Evolutionary conservation across 1,140 invertebrate species (phyloP).

Genomic region (Triops cancriformis): DNA sequence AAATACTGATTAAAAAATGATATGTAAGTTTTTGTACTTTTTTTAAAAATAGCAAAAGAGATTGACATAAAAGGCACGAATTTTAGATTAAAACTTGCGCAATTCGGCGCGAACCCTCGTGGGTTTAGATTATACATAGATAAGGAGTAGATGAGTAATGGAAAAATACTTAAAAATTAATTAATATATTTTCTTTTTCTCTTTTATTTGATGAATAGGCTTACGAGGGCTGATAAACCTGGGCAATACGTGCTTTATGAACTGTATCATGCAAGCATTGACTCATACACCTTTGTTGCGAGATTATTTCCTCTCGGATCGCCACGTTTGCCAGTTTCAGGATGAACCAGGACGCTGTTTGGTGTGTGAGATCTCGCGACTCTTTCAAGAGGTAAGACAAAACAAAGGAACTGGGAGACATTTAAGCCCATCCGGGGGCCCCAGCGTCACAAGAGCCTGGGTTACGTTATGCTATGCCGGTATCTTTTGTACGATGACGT

Average conservation of each 20-base stretch:
- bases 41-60: too few species aligned
- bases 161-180: too few species aligned
- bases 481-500: slow-evolving; percentile 17
- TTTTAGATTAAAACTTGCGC: too few species aligned
- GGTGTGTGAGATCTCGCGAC: slow-evolving; percentile 81
- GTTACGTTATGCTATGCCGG: not conserved
- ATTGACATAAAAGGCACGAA: too few species aligned
- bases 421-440: not conserved
- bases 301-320: slow-evolving; percentile 91
- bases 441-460: slow-evolving; percentile 16
- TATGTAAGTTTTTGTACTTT: too few species aligned
- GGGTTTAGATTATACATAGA: too few species aligned
- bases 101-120: too few species aligned
- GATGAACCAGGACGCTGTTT: slow-evolving; percentile 59
- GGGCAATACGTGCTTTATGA: slow-evolving; percentile 99
- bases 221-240: slow-evolving; percentile 88
- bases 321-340: slow-evolving; percentile 65
- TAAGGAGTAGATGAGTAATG: too few species aligned
- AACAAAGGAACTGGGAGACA: not conserved
- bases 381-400: slow-evolving; percentile 42
- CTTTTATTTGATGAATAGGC: too few species aligned
- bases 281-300: slow-evolving; percentile 88
- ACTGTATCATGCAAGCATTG: slow-evolving; percentile 90
- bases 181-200: too few species aligned
- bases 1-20: too few species aligned